Conservation (phyloP, 2,888 invertebrate species). For the Neoascia interrupta region DNA sequence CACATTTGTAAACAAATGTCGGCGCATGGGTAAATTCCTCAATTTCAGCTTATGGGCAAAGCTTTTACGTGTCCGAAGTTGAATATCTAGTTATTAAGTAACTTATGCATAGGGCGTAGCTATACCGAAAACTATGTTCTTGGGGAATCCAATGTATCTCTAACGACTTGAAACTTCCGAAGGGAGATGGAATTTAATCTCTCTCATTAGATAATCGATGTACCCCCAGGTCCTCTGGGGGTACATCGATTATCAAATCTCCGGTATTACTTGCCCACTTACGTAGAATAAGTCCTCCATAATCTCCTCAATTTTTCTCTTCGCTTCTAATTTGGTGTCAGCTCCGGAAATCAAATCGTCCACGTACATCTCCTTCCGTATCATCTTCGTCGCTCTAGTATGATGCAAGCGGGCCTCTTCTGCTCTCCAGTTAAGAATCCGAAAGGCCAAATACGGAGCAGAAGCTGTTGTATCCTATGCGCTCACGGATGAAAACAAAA, state of each 20-base stretch:
- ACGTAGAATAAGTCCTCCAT: neutral
- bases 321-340: neutral
- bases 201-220: too few relatives aligned
- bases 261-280: conserved; percentile 14
- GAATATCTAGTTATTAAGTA: too few relatives aligned
- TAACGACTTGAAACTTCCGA: conserved; percentile 2
- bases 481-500: too few relatives aligned
- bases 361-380: neutral
- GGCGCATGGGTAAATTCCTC: too few relatives aligned
- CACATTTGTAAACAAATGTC: too few relatives aligned
- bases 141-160: conserved; percentile 24
- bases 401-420: too few relatives aligned
- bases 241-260: neutral
- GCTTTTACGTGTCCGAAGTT: too few relatives aligned
- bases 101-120: too few relatives aligned
- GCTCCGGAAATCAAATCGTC: neutral
- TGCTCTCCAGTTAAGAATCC: too few relatives aligned
- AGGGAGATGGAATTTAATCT: neutral
- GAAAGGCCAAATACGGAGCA: too few relatives aligned
- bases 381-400: neutral
- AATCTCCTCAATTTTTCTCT: neutral
- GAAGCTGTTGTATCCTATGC: too few relatives aligned
- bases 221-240: neutral
- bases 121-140: neutral
- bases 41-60: too few relatives aligned